A percentile compares a stretch with the other conserved stretches of the same genome.
These are phyloP conservation scores for Leistus spinibarbis DNA, from an alignment of 2,888 invertebrate species.

Conservation along the genomic window DNA sequence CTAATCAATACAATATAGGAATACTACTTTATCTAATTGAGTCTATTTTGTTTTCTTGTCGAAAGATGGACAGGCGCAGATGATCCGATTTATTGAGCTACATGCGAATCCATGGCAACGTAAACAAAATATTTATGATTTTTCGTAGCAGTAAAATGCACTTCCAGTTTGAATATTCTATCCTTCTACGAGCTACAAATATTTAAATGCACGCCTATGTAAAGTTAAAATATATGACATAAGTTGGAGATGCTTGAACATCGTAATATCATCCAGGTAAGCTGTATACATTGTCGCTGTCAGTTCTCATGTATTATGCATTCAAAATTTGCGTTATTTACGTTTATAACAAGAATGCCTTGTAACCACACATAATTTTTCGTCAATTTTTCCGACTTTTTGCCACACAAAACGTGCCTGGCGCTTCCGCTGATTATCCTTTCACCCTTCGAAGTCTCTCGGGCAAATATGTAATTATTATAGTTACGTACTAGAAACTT, in stretches of 20 bases:
- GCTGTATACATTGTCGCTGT: constrained; percentile 47
- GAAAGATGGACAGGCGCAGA: no score
- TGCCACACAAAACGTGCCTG: neutral
- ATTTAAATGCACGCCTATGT: neutral
- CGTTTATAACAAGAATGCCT: constrained; percentile 55
- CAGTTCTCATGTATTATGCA: constrained; percentile 56
- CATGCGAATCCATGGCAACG: no score
- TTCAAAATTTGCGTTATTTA: constrained; percentile 57
- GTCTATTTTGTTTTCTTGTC: no score
- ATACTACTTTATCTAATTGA: no score
- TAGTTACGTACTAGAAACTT: no score
- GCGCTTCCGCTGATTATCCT: constrained; percentile 17
- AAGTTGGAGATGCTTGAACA: neutral
- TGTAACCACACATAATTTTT: constrained; percentile 53
- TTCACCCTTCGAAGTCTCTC: neutral
- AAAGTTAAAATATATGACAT: neutral
- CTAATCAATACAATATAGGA: no score
- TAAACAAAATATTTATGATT: no score
- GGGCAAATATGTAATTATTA: neutral
- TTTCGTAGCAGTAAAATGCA: no score
- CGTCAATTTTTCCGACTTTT: constrained; percentile 47
- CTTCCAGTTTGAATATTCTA: no score
- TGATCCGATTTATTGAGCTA: no score
- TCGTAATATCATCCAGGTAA: constrained; percentile 48
- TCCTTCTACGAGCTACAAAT: no score